Evolutionary conservation across 2,113 vertebrate genomes (phyloP).

Genomic region (Mustela lutreola): DNA sequence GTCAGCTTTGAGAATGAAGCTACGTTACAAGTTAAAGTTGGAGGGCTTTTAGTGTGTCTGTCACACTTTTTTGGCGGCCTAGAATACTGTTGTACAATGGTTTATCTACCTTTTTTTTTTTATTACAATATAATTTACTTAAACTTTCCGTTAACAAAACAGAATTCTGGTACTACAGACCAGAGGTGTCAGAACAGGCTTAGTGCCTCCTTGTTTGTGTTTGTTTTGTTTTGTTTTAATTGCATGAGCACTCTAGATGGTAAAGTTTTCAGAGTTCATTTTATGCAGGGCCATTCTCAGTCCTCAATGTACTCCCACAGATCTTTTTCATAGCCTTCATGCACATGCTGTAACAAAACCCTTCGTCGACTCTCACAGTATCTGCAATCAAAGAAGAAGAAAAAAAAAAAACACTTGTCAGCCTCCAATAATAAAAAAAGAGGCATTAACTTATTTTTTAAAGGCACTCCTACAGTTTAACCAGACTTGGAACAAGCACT

Average conservation of each 20-base stretch:
- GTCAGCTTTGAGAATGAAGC: conserved; percentile 91
- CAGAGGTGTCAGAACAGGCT: conserved; percentile 90
- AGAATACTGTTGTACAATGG: conserved; percentile 99
- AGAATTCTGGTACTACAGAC: conserved; percentile 94
- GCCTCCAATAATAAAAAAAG: not conserved
- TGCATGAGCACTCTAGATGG: conserved; percentile 97
- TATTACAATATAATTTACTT: conserved; percentile 99
- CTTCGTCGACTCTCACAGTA: conserved; percentile 99
- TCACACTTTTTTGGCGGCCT: conserved; percentile 94
- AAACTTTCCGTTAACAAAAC: conserved; percentile 96
- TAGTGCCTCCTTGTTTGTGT: conserved; percentile 86
- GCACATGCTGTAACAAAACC: conserved; percentile 99
- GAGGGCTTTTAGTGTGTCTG: conserved; percentile 91
- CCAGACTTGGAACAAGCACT: conserved; percentile 13
- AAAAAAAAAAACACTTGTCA: conserved; percentile 49
- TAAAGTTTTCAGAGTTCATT: conserved; percentile 95
- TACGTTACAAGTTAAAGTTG: conserved; percentile 95
- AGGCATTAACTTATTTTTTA: conserved; percentile 33
- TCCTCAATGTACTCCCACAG: conserved; percentile 99
- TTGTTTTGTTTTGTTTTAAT: conserved; percentile 89
- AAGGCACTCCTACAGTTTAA: not conserved
- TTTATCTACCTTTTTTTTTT: conserved; percentile 94
- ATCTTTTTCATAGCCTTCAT: conserved; percentile 99
- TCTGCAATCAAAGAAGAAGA: conserved; percentile 87
- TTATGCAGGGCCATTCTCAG: conserved; percentile 92